A percentile compares a stretch with the other conserved stretches of the same genome.
phyloP scores from a whole-genome alignment of 2,797 vertebrate species.

The Carcharodon carcharias region DNA sequence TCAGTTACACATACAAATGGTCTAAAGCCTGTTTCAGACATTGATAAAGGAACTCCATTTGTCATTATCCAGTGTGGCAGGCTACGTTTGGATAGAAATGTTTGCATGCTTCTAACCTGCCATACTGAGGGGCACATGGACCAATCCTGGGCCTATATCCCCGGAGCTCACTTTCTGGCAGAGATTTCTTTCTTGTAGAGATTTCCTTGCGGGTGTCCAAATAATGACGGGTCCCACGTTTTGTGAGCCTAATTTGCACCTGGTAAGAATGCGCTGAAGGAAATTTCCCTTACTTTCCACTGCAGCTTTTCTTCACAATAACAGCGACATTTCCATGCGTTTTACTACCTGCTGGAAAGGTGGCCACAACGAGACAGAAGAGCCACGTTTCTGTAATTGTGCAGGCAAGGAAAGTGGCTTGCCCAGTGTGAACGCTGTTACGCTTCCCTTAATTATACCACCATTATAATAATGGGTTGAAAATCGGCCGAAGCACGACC shows the following conservation, averaged over 20 bases:
- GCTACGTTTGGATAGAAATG: background rate
- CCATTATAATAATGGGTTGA: background rate
- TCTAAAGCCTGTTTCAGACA: background rate
- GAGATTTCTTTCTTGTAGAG: background rate
- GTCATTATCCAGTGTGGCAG: background rate
- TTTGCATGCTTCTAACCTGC: background rate
- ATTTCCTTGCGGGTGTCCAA: background rate
- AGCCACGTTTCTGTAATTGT: background rate
- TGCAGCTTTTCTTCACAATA: background rate
- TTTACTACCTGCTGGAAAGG: background rate
- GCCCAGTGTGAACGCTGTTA: background rate
- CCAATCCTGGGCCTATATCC: background rate
- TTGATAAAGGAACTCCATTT: background rate
- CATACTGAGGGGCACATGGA: too few species aligned
- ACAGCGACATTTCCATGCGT: background rate
- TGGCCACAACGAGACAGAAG: background rate
- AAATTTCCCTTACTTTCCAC: background rate
- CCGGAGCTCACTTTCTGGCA: too few species aligned
- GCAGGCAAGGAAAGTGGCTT: background rate
- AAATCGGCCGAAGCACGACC: background rate
- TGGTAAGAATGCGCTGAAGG: background rate
- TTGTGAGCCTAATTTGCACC: background rate
- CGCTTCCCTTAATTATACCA: background rate
- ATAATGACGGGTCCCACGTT: background rate
- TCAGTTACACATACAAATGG: background rate